Percentiles rank a stretch among this genome's conserved stretches.
Evolutionary conservation across 2,888 invertebrate genomes (phyloP).

Genomic region (Troides oblongomaculatus): DNA sequence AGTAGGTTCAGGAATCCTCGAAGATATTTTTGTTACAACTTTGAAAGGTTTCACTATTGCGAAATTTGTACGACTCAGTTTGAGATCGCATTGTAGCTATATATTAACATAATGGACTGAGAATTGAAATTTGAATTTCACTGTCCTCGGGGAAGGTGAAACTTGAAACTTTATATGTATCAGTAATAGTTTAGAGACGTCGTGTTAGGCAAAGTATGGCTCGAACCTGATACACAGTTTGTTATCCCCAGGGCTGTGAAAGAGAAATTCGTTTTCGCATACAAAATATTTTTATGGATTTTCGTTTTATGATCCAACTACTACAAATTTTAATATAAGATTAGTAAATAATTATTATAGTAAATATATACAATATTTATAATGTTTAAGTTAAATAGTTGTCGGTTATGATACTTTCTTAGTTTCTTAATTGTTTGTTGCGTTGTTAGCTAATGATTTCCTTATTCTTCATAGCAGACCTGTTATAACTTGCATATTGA

Average conservation of each 20-base stretch:
- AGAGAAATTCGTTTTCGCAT: neutral
- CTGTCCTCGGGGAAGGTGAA: conserved; percentile 11
- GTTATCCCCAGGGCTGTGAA: conserved; percentile 3
- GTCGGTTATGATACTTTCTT: neutral
- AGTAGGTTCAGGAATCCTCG: too few relatives aligned
- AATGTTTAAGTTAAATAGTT: too few relatives aligned
- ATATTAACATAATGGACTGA: neutral
- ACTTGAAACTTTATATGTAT: conserved; percentile 25
- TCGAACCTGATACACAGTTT: conserved; percentile 13
- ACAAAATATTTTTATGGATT: neutral
- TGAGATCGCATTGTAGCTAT: neutral
- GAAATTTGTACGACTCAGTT: neutral
- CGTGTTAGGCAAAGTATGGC: neutral
- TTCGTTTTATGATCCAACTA: too few relatives aligned
- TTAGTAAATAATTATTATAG: too few relatives aligned
- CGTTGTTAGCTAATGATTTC: neutral
- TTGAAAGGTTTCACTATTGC: neutral
- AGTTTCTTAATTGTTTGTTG: neutral
- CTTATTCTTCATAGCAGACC: neutral
- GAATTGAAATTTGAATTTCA: conserved; percentile 16
- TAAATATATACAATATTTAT: too few relatives aligned
- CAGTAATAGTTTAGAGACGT: conserved; percentile 18
- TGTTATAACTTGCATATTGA: neutral
- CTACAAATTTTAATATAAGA: too few relatives aligned
- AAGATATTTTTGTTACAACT: neutral